These are phyloP conservation scores for Bryconaethiops microstoma DNA, from an alignment of 2,797 vertebrate species.

Conservation along the genomic window DNA sequence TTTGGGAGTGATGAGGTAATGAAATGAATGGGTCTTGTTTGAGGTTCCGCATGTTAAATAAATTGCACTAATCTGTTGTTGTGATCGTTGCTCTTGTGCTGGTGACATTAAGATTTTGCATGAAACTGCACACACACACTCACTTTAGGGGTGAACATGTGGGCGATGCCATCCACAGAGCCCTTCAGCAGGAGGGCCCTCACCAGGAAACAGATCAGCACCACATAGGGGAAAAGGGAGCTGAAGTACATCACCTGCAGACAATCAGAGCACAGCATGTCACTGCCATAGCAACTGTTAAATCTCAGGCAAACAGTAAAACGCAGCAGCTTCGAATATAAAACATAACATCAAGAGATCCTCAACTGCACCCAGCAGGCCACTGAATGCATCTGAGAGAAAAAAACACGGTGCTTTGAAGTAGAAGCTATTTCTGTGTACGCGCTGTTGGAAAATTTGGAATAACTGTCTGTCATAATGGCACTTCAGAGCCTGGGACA, in stretches of 20 bases:
- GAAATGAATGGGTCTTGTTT: conserved; percentile 24
- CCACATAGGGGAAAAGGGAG: conserved; percentile 94
- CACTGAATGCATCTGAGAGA: not conserved
- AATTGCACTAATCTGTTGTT: conserved; percentile 34
- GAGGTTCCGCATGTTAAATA: conserved; percentile 26
- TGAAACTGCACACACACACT: conserved; percentile 63
- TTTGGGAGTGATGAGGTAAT: conserved; percentile 42
- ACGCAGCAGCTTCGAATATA: not conserved
- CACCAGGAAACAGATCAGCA: conserved; percentile 94
- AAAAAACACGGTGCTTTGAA: not conserved
- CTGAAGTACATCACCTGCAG: conserved; percentile 98
- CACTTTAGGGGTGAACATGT: conserved; percentile 99
- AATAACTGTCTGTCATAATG: not conserved
- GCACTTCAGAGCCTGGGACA: not conserved
- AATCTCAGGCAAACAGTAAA: not conserved
- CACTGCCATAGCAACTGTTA: not conserved
- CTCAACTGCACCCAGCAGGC: not conserved
- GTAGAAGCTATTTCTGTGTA: not conserved
- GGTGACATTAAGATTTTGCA: not conserved
- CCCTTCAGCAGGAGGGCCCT: conserved; percentile 91
- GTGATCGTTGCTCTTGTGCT: conserved; percentile 2
- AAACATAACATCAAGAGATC: not conserved
- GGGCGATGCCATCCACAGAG: conserved; percentile 90
- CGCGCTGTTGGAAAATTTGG: too few species aligned
- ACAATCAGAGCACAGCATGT: conserved; percentile 23